Evolutionary conservation across 2,888 invertebrate species (phyloP).

Genomic region (Aphrophora alni): DNA sequence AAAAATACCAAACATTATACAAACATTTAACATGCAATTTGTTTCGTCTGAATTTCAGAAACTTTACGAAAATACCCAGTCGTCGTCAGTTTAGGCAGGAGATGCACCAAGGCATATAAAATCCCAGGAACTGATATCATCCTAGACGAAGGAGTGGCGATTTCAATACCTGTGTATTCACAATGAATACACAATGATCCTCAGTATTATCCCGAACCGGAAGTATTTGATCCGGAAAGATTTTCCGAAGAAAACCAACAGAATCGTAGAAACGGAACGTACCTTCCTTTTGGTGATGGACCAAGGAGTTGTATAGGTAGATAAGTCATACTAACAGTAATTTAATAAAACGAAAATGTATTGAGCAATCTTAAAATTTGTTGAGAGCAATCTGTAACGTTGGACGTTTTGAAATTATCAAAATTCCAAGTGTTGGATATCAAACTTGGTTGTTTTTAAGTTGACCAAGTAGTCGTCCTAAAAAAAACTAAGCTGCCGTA

Average conservation of each 20-base stretch:
- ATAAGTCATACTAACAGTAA: no score
- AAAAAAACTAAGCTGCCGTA: no score
- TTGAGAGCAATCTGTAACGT: no score
- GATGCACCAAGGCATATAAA: constrained; percentile 46
- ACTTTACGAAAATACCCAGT: constrained; percentile 43
- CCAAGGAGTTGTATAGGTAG: neutral
- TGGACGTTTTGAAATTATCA: no score
- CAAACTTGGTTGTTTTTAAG: no score
- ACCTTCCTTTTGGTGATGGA: constrained; percentile 41
- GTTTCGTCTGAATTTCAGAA: constrained; percentile 36
- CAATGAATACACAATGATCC: constrained; percentile 42
- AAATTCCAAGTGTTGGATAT: no score
- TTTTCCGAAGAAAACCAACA: constrained; percentile 30
- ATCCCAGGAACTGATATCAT: constrained; percentile 44
- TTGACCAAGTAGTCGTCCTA: no score
- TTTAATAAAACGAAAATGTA: no score
- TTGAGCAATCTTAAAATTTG: no score
- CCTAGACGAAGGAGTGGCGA: constrained; percentile 34
- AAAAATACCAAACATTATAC: no score
- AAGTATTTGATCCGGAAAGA: constrained; percentile 38
- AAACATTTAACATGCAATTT: no score
- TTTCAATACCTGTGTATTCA: constrained; percentile 33
- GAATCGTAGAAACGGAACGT: constrained; percentile 33
- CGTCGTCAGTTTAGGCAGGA: constrained; percentile 29
- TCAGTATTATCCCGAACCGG: constrained; percentile 32